Base-by-base conservation (phyloP, 2,888 invertebrate genomes). In the Bibio marci region DNA sequence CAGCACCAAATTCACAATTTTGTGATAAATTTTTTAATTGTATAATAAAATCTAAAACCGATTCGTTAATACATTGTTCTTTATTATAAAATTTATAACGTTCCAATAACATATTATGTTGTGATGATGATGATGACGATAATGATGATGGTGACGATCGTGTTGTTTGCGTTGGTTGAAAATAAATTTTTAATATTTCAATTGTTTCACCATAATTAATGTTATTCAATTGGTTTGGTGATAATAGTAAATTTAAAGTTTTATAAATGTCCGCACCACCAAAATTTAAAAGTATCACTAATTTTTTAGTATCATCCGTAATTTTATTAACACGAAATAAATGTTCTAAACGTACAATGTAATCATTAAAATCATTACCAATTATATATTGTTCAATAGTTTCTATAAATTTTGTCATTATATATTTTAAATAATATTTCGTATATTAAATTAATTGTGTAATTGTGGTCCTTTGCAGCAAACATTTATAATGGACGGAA, bases 11-110 rank as follows among this genome's bases (percentile, higher is more conserved):
- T 11, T 48, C 37, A 42, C 52, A 52, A 7, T 28, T 35, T 28
- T 47, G 42, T 8, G 52, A 46, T 12, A 47, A 22, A 7, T 41
- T 46, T 37, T 46, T 50, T 18, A 53, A 32, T 26, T 42, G 46
- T 10, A 47, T 43, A 4, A 44, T 38, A 37, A 45, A 47, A n/a
- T 44, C 44, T 12, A 37, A 32, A 11, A 48, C 40, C 7, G 41
- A 40, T 35, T 48, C 48, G 41, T 42, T 30, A 13, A 38, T 18
- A 38, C 47, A 44, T 42, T 51, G 51, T 30, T 43, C 27, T 13
- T 47, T 39, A 34, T 45, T 45, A 37, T 48, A 47, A 41, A 52
- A 50, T 37, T 46, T 46, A 36, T 47, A 52, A 12, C 48, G 32
- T 42, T 53, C 50, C 2, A 48, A 45, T 15, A 50, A 49, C 6